These are phyloP conservation scores for Pandemis heparana DNA, from an alignment of 2,888 invertebrate species.

Conservation along the genomic window DNA sequence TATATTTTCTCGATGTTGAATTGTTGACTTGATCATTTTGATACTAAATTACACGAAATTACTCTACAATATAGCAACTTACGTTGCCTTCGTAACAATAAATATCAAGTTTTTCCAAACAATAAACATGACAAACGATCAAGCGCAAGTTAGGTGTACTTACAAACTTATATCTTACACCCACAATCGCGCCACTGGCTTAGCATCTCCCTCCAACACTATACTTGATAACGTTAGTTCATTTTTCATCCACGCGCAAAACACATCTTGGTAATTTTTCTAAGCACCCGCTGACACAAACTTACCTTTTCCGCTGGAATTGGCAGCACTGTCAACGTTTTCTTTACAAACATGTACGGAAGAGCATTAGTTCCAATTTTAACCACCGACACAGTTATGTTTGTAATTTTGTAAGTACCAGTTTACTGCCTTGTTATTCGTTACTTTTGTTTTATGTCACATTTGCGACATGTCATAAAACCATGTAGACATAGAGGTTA, in stretches of 20 bases:
- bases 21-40: neutral
- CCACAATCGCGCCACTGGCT: neutral
- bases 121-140: slow-evolving; percentile 19
- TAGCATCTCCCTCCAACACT: neutral
- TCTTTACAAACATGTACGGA: neutral
- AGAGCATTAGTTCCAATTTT: neutral
- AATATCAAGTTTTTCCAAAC: slow-evolving; percentile 25
- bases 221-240: neutral
- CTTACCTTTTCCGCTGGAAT: neutral
- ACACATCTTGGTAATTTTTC: neutral
- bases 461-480: slow-evolving; percentile 33
- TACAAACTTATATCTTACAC: slow-evolving; percentile 12
- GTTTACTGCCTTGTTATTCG: slow-evolving; percentile 39
- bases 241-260: neutral
- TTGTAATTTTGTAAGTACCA: slow-evolving; percentile 26
- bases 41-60: neutral
- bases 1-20: too few relatives aligned
- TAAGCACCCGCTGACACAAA: neutral
- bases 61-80: neutral
- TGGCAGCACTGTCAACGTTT: neutral
- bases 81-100: slow-evolving; percentile 12
- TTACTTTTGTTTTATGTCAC: slow-evolving; percentile 38
- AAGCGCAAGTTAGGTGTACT: neutral
- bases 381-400: slow-evolving; percentile 14
- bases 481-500: slow-evolving; percentile 28